Conservation (phyloP, 2,113 vertebrate genomes). For the Eptesicus fuscus region DNA sequence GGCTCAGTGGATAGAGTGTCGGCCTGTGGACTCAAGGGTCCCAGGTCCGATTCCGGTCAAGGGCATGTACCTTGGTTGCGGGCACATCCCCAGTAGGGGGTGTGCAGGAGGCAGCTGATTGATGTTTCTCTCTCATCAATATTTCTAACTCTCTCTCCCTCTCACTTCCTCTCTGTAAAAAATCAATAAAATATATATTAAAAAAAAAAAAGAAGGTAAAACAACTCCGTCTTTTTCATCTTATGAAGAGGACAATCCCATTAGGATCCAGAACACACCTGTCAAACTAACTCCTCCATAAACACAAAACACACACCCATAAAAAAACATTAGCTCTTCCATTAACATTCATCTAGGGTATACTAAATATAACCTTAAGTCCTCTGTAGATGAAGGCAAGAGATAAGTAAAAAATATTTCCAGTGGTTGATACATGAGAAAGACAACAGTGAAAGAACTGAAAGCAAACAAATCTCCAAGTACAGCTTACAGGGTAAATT, state of each 20-base stretch:
- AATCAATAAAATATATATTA: too few relatives aligned
- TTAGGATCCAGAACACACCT: not conserved
- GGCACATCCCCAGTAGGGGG: too few relatives aligned
- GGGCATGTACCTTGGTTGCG: too few relatives aligned
- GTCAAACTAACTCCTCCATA: not conserved
- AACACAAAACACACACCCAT: not conserved
- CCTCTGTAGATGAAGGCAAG: not conserved
- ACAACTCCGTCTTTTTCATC: not conserved
- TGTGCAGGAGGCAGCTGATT: too few relatives aligned
- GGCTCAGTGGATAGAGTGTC: too few relatives aligned
- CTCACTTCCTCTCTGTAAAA: too few relatives aligned
- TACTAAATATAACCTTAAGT: slow-evolving; percentile 5
- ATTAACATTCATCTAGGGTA: not conserved
- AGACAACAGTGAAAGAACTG: not conserved
- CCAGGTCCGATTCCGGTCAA: too few relatives aligned
- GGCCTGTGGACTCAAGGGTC: too few relatives aligned
- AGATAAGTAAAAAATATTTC: not conserved
- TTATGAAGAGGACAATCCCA: not conserved
- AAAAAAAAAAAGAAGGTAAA: too few relatives aligned
- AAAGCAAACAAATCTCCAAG: not conserved
- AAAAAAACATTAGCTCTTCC: not conserved
- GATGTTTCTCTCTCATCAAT: too few relatives aligned
- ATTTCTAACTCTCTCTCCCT: too few relatives aligned
- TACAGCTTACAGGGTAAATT: not conserved
- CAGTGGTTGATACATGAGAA: not conserved